Evolutionary conservation across 2,113 vertebrate genomes (phyloP).

Genomic region (Gila orcuttii): DNA sequence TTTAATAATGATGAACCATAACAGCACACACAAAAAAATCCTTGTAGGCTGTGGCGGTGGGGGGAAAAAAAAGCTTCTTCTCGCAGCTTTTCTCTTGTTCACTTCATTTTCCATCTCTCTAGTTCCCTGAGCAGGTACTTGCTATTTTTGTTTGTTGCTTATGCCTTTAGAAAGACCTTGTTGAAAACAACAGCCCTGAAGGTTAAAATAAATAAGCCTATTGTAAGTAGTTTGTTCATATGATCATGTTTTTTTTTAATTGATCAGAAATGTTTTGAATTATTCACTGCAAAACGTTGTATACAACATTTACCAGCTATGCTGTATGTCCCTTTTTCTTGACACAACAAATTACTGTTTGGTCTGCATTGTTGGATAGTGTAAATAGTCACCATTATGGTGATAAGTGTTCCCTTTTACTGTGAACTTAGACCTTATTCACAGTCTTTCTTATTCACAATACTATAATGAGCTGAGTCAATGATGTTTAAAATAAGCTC

Average conservation of each 20-base stretch:
- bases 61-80: constrained; percentile 60
- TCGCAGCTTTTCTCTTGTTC: constrained; percentile 58
- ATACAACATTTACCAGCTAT: background rate
- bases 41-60: constrained; percentile 70
- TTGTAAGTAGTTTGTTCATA: background rate
- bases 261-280: background rate
- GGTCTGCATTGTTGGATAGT: background rate
- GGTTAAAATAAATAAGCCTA: constrained; percentile 9
- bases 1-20: constrained; percentile 94
- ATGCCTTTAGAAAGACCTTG: constrained; percentile 19
- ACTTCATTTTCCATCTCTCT: constrained; percentile 12
- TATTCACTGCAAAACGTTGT: background rate
- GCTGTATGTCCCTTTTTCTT: background rate
- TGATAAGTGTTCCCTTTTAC: background rate
- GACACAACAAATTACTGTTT: background rate
- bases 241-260: background rate
- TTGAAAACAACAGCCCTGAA: background rate
- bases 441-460: background rate
- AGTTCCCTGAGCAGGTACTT: constrained; percentile 9
- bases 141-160: constrained; percentile 35
- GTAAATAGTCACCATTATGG: background rate
- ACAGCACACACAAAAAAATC: constrained; percentile 80
- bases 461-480: background rate
- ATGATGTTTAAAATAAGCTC: too few species aligned
- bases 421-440: background rate